These are phyloP conservation scores for Beris chalybata DNA, from an alignment of 2,888 invertebrate species.

Conservation along the genomic window DNA sequence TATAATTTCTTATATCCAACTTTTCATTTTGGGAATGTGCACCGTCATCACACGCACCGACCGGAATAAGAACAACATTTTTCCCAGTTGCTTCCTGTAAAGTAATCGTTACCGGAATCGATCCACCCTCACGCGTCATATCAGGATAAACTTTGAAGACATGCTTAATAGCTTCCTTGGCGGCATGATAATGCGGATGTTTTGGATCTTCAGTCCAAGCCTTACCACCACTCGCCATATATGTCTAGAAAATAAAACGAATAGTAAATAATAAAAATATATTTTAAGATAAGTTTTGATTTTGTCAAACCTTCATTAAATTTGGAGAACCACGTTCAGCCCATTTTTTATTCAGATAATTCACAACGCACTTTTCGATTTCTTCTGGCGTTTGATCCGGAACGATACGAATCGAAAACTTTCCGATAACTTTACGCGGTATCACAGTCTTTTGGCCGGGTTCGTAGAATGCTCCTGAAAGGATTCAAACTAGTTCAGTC, in stretches of 20 bases:
- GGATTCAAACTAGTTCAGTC: conserved; percentile 13
- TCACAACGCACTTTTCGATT: conserved; percentile 77
- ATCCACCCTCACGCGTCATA: conserved; percentile 95
- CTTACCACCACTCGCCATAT: conserved; percentile 67
- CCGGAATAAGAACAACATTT: conserved; percentile 91
- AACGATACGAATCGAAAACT: conserved; percentile 95
- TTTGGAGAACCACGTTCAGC: conserved; percentile 81
- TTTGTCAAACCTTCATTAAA: conserved; percentile 62
- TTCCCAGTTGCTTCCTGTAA: conserved; percentile 90
- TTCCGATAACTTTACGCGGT: conserved; percentile 89
- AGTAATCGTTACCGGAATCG: conserved; percentile 63
- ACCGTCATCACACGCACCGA: conserved; percentile 92
- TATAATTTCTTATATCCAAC: conserved; percentile 87
- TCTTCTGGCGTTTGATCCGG: conserved; percentile 87
- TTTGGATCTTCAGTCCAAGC: conserved; percentile 93
- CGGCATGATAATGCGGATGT: conserved; percentile 92
- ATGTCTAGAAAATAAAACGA: conserved; percentile 39
- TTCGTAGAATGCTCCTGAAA: conserved; percentile 78
- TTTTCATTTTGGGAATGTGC: conserved; percentile 99
- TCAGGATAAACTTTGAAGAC: conserved; percentile 91
- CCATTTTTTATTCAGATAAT: conserved; percentile 79
- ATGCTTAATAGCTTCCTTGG: conserved; percentile 74
- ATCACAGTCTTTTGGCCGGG: conserved; percentile 95
- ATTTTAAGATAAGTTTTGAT: not conserved
- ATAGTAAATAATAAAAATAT: conserved; percentile 40